Evolutionary conservation across 1,140 invertebrate species (phyloP).

Genomic region (Zaprionus lachaisei): DNA sequence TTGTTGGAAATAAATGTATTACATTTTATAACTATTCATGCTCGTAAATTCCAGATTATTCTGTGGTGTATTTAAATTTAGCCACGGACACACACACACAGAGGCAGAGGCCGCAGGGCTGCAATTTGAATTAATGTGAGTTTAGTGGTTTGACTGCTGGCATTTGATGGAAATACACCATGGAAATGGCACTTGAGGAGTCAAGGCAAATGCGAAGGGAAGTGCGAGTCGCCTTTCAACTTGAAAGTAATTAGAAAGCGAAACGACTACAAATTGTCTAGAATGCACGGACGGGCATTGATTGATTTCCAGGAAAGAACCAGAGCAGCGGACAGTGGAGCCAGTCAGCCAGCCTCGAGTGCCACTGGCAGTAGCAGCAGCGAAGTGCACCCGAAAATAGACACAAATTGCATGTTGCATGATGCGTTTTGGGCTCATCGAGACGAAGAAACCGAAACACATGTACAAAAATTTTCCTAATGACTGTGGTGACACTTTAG

Average conservation of each 20-base stretch:
- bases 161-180: constrained; percentile 44
- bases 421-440: constrained; percentile 22
- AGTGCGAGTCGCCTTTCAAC: constrained; percentile 55
- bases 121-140: constrained; percentile 58
- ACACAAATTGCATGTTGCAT: constrained; percentile 48
- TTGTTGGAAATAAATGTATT: constrained; percentile 72
- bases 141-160: constrained; percentile 59
- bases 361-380: constrained; percentile 20
- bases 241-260: constrained; percentile 78
- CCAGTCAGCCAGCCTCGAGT: constrained; percentile 46
- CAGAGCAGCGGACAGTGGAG: constrained; percentile 25
- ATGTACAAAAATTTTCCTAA: constrained; percentile 71
- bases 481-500: constrained; percentile 81
- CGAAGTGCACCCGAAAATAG: constrained; percentile 49
- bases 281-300: constrained; percentile 59
- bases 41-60: constrained; percentile 79
- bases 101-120: constrained; percentile 3
- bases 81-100: constrained; percentile 30
- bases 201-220: background rate
- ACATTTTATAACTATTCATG: constrained; percentile 74
- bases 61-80: constrained; percentile 74
- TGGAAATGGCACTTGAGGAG: constrained; percentile 60
- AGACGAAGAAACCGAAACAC: constrained; percentile 57
- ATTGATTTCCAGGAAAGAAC: constrained; percentile 73
- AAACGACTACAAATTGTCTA: constrained; percentile 77